Percentiles rank a stretch among this genome's conserved stretches.
Evolutionary conservation across 2,888 invertebrate genomes (phyloP).

Genomic region (Pyrocoelia pectoralis): DNA sequence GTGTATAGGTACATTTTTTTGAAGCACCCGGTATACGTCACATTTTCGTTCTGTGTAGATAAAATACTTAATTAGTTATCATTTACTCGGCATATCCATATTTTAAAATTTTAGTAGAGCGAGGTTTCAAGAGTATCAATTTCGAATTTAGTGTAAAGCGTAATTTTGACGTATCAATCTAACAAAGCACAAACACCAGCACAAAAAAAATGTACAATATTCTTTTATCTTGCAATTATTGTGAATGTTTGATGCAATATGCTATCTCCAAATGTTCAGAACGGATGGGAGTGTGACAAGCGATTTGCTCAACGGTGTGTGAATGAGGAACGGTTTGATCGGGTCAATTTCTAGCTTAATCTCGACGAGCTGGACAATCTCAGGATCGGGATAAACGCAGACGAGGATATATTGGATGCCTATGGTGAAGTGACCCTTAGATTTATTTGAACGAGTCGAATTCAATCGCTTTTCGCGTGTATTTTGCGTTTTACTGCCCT

Average conservation of each 20-base stretch:
- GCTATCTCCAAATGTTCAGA: conserved; percentile 40
- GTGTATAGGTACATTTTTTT: no score
- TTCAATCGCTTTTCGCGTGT: conserved; percentile 36
- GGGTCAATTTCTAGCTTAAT: conserved; percentile 60
- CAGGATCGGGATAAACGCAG: conserved; percentile 52
- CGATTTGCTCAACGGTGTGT: conserved; percentile 59
- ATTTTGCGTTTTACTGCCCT: conserved; percentile 41
- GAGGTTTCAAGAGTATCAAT: no score
- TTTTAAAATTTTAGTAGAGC: no score
- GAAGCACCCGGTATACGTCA: no score
- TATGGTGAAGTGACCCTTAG: conserved; percentile 46
- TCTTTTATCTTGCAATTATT: conserved; percentile 42
- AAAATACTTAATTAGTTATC: no score
- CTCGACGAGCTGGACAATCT: conserved; percentile 56
- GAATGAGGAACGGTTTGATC: conserved; percentile 60
- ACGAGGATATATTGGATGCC: conserved; percentile 57
- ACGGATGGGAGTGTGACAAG: conserved; percentile 48
- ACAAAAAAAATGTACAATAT: background rate
- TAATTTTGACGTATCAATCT: no score
- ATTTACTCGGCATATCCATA: no score
- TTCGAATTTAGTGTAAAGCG: no score
- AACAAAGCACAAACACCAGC: no score
- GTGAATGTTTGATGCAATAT: conserved; percentile 46
- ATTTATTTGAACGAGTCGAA: conserved; percentile 38
- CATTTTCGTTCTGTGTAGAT: no score